Evolutionary conservation across 2,797 vertebrate genomes (phyloP), one percentile per base, ranked within the genome.

Genomic region (Triplophysa yarkandensis): DNA sequence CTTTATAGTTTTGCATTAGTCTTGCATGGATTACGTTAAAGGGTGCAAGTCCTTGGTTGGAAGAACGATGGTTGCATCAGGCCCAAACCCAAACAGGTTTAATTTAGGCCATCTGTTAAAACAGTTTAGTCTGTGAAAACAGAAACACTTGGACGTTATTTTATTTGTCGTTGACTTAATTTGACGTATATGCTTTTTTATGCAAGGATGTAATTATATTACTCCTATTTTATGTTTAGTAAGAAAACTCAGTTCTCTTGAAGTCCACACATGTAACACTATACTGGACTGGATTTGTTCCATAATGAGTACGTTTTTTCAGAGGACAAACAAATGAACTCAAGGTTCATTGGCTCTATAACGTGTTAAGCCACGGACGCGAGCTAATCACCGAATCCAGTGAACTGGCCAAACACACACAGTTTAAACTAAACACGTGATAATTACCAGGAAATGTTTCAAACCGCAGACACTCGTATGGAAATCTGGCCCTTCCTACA

Each of bases 1-100:
- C 44, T 43, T 62, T 58, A 68, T 69, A 62, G 61, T 69, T 77
- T 73, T 79, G 77, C 60, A 66, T 46, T 70, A 77, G 72, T 60
- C 13, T 61, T 74, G 64, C 71, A 66, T 10, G 4, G 11, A 63
- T 71, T 57, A 74, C 52, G 46, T 50, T 30, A 77, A 57, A 57
- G 69, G 63, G 52, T 67, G 44, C 58, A 66, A 71, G 11, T 25
- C n/a, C n/a, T 46, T 13, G 41, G 8, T 36, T 61, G 36, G 10
- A n/a, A 52, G 23, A 11, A 21, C n/a, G 39, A 70, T 44, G 39
- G 36, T 23, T 60, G 32, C 28, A 28, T 63, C 9, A 41, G 30
- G 16, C 44, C 2, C 27, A 43, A 27, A 19, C 17, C 32, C 11
- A 65, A 44, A 41, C 67, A 43, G 19, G 27, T 44, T 36, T 57